Evolutionary conservation across 2,797 vertebrate genomes (phyloP).

Genomic region (Siniperca scherzeri): DNA sequence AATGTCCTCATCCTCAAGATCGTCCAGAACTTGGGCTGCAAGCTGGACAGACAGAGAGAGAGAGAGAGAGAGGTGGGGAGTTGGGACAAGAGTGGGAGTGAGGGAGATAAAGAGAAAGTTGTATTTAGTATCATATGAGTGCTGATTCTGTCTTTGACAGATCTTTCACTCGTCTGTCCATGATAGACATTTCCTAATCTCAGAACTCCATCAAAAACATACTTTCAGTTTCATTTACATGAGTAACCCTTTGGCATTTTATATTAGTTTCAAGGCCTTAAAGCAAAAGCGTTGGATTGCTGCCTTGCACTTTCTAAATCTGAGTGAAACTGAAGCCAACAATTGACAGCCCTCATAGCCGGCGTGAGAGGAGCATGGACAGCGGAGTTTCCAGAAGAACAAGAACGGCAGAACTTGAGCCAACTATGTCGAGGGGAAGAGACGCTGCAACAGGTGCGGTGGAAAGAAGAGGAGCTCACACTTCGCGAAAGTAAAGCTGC

Average conservation of each 20-base stretch:
- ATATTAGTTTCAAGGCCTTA: conserved; percentile 67
- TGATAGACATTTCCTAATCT: conserved; percentile 18
- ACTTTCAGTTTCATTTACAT: conserved; percentile 54
- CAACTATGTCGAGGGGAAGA: conserved; percentile 62
- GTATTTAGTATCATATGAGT: background rate
- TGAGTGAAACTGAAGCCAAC: conserved; percentile 80
- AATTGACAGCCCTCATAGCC: conserved; percentile 72
- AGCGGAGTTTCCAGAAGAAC: conserved; percentile 55
- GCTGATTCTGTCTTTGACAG: background rate
- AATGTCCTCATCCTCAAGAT: conserved; percentile 91
- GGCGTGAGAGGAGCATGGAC: conserved; percentile 47
- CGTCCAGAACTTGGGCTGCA: conserved; percentile 94
- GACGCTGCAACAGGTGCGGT: conserved; percentile 75
- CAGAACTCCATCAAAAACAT: conserved; percentile 33
- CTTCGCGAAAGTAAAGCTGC: conserved; percentile 32
- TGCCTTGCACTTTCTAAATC: conserved; percentile 83
- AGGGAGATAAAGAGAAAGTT: background rate
- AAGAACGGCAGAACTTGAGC: conserved; percentile 72
- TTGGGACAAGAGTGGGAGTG: background rate
- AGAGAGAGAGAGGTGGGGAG: conserved; percentile 9
- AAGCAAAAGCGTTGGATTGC: conserved; percentile 68
- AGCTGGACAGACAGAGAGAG: conserved; percentile 81
- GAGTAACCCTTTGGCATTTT: conserved; percentile 48
- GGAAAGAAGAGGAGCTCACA: conserved; percentile 51
- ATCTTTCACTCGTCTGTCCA: background rate